Percentiles rank a stretch among this genome's conserved stretches.
These are phyloP conservation scores for Podargus strigoides DNA, from an alignment of 2,797 vertebrate genomes.

Conservation along the genomic window DNA sequence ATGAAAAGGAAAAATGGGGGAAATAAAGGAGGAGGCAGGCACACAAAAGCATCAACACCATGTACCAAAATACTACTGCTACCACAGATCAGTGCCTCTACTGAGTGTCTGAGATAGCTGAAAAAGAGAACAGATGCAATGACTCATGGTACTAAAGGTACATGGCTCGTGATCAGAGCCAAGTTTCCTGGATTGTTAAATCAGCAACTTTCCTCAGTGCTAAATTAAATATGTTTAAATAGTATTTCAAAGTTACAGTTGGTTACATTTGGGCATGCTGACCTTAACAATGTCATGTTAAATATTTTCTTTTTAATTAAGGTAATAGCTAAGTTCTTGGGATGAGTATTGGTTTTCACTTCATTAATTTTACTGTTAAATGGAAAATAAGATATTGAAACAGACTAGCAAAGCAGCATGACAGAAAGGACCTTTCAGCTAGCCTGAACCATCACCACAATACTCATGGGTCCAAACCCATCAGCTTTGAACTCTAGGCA, in stretches of 20 bases:
- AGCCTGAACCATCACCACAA: background rate
- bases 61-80: background rate
- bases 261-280: background rate
- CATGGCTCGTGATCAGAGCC: background rate
- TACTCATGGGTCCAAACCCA: background rate
- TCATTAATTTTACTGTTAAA: constrained; percentile 26
- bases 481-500: background rate
- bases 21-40: background rate
- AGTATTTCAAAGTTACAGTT: constrained; percentile 23
- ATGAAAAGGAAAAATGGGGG: background rate
- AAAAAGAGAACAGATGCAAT: constrained; percentile 26
- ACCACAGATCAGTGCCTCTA: background rate
- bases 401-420: background rate
- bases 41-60: background rate
- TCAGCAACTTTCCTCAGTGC: background rate
- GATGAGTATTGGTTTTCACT: background rate
- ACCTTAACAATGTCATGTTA: background rate
- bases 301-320: constrained; percentile 44
- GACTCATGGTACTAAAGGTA: constrained; percentile 13
- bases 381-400: background rate
- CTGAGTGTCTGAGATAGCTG: background rate
- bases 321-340: background rate
- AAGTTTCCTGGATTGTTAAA: background rate
- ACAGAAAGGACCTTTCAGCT: background rate
- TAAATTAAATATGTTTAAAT: background rate